Conservation (phyloP, 2,888 invertebrate species). For the Xestoiulus laeticollis region DNA sequence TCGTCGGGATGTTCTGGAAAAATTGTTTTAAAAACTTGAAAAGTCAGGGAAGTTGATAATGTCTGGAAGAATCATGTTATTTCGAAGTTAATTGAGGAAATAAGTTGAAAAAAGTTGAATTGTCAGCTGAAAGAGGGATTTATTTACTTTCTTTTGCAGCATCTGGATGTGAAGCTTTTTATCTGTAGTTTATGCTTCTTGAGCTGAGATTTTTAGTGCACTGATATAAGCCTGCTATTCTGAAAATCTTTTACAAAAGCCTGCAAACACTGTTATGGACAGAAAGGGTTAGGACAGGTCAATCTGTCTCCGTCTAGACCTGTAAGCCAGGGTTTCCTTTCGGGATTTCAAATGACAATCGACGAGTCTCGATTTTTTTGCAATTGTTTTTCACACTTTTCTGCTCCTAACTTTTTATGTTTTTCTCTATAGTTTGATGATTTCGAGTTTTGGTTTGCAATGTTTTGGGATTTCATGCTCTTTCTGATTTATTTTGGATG, state of each 20-base stretch:
- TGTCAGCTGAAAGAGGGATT: background rate
- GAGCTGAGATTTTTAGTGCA: background rate
- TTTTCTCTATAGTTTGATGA: background rate
- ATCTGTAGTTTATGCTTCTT: background rate
- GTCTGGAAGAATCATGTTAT: too few relatives aligned
- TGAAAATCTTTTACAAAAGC: constrained; percentile 1
- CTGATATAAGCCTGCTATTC: background rate
- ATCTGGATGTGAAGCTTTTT: background rate
- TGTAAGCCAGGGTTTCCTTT: constrained; percentile 25
- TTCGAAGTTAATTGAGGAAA: background rate
- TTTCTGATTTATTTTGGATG: too few relatives aligned
- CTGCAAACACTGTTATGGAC: background rate
- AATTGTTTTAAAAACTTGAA: too few relatives aligned
- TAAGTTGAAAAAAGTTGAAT: background rate
- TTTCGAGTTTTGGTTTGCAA: background rate
- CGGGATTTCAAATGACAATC: constrained; percentile 11
- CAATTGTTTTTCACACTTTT: background rate
- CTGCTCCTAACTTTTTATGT: background rate
- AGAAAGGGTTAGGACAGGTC: constrained; percentile 18
- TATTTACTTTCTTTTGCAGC: background rate
- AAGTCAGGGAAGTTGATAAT: background rate
- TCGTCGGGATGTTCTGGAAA: too few relatives aligned
- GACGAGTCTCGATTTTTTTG: constrained; percentile 1
- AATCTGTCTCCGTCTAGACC: background rate
- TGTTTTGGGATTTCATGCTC: background rate